phyloP scores from a whole-genome alignment of 2,888 invertebrate species.

The Ectemnius cavifrons region DNA sequence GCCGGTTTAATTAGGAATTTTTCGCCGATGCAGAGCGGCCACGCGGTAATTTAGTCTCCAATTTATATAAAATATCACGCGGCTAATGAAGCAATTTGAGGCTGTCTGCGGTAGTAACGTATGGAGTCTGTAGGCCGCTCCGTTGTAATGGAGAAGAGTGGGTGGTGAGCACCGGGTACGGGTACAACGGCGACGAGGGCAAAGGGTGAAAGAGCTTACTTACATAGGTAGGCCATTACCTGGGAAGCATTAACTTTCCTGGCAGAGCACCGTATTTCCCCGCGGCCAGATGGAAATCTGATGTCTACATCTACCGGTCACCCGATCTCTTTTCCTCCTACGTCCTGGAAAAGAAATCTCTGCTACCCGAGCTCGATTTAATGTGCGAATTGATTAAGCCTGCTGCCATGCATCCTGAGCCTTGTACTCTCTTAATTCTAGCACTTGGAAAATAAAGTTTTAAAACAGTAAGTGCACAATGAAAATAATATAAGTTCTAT shows the following conservation, averaged over 20 bases:
- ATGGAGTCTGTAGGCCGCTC: conserved; percentile 68
- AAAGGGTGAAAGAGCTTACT: conserved; percentile 55
- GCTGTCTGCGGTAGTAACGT: conserved; percentile 74
- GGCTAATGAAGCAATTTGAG: conserved; percentile 78
- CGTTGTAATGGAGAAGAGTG: conserved; percentile 65
- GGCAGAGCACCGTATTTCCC: conserved; percentile 41
- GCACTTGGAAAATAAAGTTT: too few relatives aligned
- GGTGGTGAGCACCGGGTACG: conserved; percentile 24
- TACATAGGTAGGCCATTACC: conserved; percentile 57
- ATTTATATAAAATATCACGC: conserved; percentile 77
- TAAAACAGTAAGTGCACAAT: too few relatives aligned
- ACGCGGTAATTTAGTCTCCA: conserved; percentile 74
- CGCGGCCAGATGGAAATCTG: conserved; percentile 47
- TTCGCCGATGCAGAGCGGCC: conserved; percentile 57
- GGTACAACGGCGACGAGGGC: conserved; percentile 23
- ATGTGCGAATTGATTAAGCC: conserved; percentile 1
- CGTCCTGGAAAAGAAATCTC: conserved; percentile 14
- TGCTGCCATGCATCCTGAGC: background rate
- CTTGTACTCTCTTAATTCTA: too few relatives aligned
- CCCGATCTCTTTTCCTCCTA: conserved; percentile 13
- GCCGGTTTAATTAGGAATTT: conserved; percentile 72
- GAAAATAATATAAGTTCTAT: too few relatives aligned
- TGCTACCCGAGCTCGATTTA: background rate
- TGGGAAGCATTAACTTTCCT: conserved; percentile 57
- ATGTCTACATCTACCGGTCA: conserved; percentile 34